Evolutionary conservation across 2,797 vertebrate genomes (phyloP).

Genomic region (Apodemus agrarius): DNA sequence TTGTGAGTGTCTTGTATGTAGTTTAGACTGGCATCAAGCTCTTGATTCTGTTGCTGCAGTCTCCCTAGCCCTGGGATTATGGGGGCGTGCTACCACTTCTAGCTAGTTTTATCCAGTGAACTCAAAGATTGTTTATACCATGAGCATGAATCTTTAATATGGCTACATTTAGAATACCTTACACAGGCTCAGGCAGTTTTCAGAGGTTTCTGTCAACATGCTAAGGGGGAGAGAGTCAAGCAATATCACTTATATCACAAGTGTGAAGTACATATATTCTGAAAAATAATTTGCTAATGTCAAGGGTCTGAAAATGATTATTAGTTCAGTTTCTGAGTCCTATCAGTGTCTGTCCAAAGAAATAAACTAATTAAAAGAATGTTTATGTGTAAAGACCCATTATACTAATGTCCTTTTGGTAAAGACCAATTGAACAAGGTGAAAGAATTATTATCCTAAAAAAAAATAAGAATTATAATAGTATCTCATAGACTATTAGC

Average conservation of each 20-base stretch:
- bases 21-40: background rate
- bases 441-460: conserved; percentile 26
- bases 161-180: conserved; percentile 19
- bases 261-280: background rate
- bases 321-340: conserved; percentile 15
- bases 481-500: background rate
- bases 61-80: too few relatives aligned
- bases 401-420: background rate
- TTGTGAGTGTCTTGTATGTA: background rate
- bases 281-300: conserved; percentile 41
- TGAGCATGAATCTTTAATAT: background rate
- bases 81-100: too few relatives aligned
- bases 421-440: background rate
- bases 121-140: conserved; percentile 20
- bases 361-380: conserved; percentile 4
- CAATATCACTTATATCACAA: background rate
- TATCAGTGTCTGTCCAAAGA: background rate
- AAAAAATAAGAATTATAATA: conserved; percentile 50
- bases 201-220: background rate
- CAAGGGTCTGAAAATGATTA: background rate
- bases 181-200: background rate
- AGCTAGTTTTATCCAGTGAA: background rate
- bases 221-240: background rate
- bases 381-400: background rate
- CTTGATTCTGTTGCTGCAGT: background rate